Evolutionary conservation across 2,888 invertebrate species (phyloP), one percentile per base, ranked within the genome.

Genomic region (Torymus texanus): DNA sequence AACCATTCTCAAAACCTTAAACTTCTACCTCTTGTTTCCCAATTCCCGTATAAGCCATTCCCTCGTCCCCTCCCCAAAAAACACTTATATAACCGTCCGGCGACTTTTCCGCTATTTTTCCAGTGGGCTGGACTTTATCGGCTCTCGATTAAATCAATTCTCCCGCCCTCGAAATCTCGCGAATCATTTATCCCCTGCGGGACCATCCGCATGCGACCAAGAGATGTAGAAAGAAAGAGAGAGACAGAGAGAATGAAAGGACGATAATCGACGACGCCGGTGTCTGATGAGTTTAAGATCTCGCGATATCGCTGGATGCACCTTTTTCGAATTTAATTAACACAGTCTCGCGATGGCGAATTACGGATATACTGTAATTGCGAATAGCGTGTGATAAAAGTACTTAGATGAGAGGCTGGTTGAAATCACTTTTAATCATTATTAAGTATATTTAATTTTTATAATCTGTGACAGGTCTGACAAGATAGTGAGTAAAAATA

Each of bases 71-170:
- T 8, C 8, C 41, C 41, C 41, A 5, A 41, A 41, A 41, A 41
- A 41, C 41, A 41, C 41, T 41, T 41, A 41, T 41, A 41, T 61
- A 59, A 61, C 55, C 13, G 79, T 81, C 74, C 83, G 77, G 63
- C 79, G 73, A 78, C 59, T 67, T 70, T 59, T 65, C 56, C 58
- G 53, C 56, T 65, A 71, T 65, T 71, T 62, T 77, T 71, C 21
- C 56, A 55, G 50, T 55, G 53, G 50, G 53, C 71, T 62, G 72
- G 76, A 84, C 84, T 82, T 85, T 87, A 87, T 87, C 87, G 83
- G 81, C 80, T 79, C 83, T 75, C 75, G 85, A 88, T 88, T 87
- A 87, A 88, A 88, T 87, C 85, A 86, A 77, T 14, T 16, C 14
- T 18, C 51, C 50, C n/a, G 29, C 41, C 21, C 68, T 29, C 41